Conservation (phyloP, 2,113 vertebrate genomes). For the Eubucco bourcierii region DNA sequence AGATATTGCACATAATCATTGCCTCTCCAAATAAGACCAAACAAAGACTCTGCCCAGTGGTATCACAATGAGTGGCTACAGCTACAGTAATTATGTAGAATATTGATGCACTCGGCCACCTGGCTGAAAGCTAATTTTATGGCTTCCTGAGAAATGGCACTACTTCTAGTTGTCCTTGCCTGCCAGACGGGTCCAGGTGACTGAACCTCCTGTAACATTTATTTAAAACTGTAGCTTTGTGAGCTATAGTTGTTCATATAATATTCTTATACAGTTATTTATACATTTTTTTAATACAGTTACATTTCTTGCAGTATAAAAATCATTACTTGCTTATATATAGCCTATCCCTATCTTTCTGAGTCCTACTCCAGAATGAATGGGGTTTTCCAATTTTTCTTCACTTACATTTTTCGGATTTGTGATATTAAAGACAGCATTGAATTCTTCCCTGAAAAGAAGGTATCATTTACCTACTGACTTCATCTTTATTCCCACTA, state of each 20-base stretch:
- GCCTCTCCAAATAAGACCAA: not conserved
- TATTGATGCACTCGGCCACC: not conserved
- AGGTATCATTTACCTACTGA: not conserved
- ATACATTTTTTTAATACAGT: not conserved
- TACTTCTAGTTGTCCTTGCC: not conserved
- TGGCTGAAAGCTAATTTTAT: not conserved
- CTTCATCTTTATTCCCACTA: not conserved
- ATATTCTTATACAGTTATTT: no score
- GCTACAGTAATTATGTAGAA: not conserved
- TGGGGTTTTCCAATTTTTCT: not conserved
- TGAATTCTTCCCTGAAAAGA: conserved; percentile 55
- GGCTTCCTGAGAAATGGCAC: not conserved
- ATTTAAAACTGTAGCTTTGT: not conserved
- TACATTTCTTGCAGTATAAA: not conserved
- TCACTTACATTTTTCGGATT: not conserved
- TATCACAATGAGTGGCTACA: not conserved
- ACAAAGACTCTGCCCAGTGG: not conserved
- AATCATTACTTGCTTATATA: not conserved
- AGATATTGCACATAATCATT: not conserved
- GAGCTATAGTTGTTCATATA: not conserved
- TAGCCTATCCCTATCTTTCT: not conserved
- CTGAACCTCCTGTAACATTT: not conserved
- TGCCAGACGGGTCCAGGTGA: not conserved
- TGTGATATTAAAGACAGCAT: conserved; percentile 27
- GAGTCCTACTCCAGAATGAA: not conserved